phyloP scores from a whole-genome alignment of 2,888 invertebrate species.

The Acrobasis consociella region DNA sequence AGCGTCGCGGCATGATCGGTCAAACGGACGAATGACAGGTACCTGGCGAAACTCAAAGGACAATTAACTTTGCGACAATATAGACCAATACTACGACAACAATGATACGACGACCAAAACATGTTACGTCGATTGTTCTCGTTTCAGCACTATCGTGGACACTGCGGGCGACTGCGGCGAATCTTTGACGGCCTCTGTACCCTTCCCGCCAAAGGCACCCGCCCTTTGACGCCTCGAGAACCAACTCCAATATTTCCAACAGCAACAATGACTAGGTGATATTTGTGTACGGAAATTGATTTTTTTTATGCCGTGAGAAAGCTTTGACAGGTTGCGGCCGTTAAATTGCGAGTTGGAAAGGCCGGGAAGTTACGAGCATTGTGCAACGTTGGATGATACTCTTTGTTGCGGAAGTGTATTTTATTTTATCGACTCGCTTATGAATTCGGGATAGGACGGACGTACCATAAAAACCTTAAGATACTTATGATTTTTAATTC shows the following conservation, averaged over 20 bases:
- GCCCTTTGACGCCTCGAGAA: conserved; percentile 57
- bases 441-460: conserved; percentile 7
- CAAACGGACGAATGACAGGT: conserved; percentile 35
- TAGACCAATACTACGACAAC: conserved; percentile 51
- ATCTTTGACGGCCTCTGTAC: conserved; percentile 60
- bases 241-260: conserved; percentile 72
- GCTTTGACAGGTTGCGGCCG: conserved; percentile 72
- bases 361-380: conserved; percentile 53
- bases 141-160: conserved; percentile 73
- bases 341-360: conserved; percentile 51
- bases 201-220: conserved; percentile 49
- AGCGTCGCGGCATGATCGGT: conserved; percentile 16
- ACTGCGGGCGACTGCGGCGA: conserved; percentile 59
- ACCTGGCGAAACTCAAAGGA: conserved; percentile 52
- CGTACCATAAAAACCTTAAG: background rate
- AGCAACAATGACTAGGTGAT: conserved; percentile 75
- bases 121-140: conserved; percentile 70
- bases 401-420: conserved; percentile 46
- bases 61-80: conserved; percentile 64
- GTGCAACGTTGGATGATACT: conserved; percentile 48
- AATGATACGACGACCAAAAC: conserved; percentile 69
- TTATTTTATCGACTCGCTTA: conserved; percentile 22
- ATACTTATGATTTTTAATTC: background rate
- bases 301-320: conserved; percentile 77
- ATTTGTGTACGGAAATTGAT: conserved; percentile 83